Evolutionary conservation across 2,797 vertebrate genomes (phyloP), one percentile per base, ranked within the genome.

Genomic region (Brachyrhaphis roseni): DNA sequence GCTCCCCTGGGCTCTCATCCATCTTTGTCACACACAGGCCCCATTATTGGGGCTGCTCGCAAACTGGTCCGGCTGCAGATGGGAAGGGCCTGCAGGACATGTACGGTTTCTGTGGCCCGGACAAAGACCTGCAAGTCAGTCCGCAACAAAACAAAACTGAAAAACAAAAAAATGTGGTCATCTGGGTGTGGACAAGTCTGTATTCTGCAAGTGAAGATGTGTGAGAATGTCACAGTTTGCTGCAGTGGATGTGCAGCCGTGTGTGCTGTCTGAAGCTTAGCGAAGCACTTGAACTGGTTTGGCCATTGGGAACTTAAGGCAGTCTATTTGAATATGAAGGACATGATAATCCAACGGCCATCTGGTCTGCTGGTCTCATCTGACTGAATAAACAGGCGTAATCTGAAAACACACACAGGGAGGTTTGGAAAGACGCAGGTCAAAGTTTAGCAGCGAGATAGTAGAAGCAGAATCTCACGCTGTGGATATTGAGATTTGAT

Each of bases 11-110:
- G 95, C 94, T 95, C 93, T 93, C 93, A 96, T 96, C 95, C 95
- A 96, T 96, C 95, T 96, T 93, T 96, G 95, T 96, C 95, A 95
- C 95, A 96, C 95, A 95, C 94, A 94, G 93, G 94, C 93, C 94
- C 95, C 94, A 95, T 96, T 96, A 96, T 95, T 95, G 94, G 91
- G 92, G 91, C 92, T 90, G 91, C 93, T 94, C 89, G 92, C 90
- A 93, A 94, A 95, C 94, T 91, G 94, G 92, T 92, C 84, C 87
- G 89, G 90, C 93, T 92, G 93, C 95, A 95, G 95, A 95, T 95
- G 95, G 94, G 94, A 94, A 94, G 89, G 93, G 90, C 93, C 94
- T 95, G 93, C 92, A 95, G 93, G 93, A 96, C 91, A 91, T 94
- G 89, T 93, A 93, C 90, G 88, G 91, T 93, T 95, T 95, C 93